Base-by-base conservation (phyloP, 2,797 vertebrate species). In the Spatula clypeata region DNA sequence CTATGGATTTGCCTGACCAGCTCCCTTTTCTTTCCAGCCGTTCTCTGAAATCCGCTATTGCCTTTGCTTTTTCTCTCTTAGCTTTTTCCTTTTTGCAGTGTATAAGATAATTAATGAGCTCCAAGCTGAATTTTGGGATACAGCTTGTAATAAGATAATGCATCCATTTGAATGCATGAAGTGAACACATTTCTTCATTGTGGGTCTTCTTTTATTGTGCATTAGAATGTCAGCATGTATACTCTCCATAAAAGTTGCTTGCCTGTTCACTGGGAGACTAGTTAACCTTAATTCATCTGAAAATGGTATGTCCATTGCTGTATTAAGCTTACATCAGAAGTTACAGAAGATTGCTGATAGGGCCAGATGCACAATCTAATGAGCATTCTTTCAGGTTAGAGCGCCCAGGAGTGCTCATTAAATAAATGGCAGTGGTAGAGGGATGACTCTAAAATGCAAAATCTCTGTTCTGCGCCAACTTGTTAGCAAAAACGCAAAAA, bases 361-460 rank as follows among this genome's bases (percentile, higher is more conserved):
- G 93, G 96, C 95, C 97, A 95, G 97, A 97, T 96, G 94, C 96
- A 95, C 96, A 80, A 93, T 93, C 96, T 98, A 98, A 98, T 96
- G 95, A 98, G 97, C 94, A 53, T 93, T 97, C 95, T 94, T 97
- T 97, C 96, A 97, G 92, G 95, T 97, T 97, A 96, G 94, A 96
- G 97, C 23, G 31, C 98, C 97, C 97, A 96, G 95, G 98, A 98
- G 98, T 97, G 88, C 97, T 98, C 97, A 97, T 98, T 98, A 98
- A 97, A 95, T 97, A 96, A 98, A 96, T 96, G 96, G 97, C 86
- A 66, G 70, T 66, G 53, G 93, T 93, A 88, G 95, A 97, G 89
- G 93, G 95, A 94, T 74, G 79, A 79, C 70, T 90, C 74, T 88
- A 67, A 94, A 97, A 97, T 90, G 69, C 73, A 77, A 24, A 79